Evolutionary conservation across 2,797 vertebrate genomes (phyloP), one percentile per base, ranked within the genome.

Genomic region (Pipistrellus pipistrellus): DNA sequence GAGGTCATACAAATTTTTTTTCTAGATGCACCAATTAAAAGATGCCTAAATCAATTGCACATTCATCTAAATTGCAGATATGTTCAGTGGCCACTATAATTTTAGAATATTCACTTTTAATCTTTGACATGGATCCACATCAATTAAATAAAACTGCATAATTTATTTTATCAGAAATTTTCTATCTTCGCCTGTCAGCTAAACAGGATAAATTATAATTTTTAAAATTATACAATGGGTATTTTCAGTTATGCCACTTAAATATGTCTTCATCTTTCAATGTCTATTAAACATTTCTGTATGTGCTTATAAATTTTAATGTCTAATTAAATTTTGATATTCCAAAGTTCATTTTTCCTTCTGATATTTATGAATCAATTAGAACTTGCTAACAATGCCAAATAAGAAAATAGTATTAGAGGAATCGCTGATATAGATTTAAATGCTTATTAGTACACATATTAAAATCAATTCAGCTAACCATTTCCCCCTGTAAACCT

Each of bases 291-390:
- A 93, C 46, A 82, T 90, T 69, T 87, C 66, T 85, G 4, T 89
- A 64, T 91, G 15, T 86, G 30, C 62, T 64, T 95, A 86, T 75
- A 41, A 69, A 92, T 92, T 96, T 95, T 95, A 89, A 73, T 55
- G 44, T 87, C 80, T 86, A 95, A 75, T 97, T 95, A 95, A 84
- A 83, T 89, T 62, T 94, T 7, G 27, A n/a, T 68, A 38, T 91
- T 92, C n/a, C 82, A 82, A 95, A 46, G 51, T 91, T 96, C 27
- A 66, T 69, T 95, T 38, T 92, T 95, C 89, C 68, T 81, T 80
- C 76, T 87, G 62, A 91, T 75, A 83, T 91, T 62, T 76, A 64
- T 92, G 85, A 96, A 91, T 94, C 38, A 95, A 53, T 18, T 80
- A 78, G n/a, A 94, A 94, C 27, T 92, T 86, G 21, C 21, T 55